phyloP scores from a whole-genome alignment of 1,140 invertebrate species.

The Drosophila ananassae region DNA sequence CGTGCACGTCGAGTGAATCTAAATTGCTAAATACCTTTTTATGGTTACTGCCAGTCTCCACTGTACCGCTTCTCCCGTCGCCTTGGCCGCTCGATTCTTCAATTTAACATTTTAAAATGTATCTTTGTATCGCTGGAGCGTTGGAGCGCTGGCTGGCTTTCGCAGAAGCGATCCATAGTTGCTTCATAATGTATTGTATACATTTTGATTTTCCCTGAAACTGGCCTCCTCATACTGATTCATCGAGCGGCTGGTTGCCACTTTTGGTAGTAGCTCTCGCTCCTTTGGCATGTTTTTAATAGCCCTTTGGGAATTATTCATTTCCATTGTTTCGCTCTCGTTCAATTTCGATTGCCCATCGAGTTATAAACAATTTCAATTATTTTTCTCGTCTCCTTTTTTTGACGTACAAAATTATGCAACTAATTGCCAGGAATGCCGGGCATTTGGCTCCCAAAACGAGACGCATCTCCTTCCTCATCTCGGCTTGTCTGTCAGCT shows the following conservation, averaged over 20 bases:
- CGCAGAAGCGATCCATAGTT: slow-evolving; percentile 68
- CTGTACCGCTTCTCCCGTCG: slow-evolving; percentile 13
- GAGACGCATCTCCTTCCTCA: slow-evolving; percentile 7
- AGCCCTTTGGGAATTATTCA: slow-evolving; percentile 81
- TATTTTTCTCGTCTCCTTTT: slow-evolving; percentile 51
- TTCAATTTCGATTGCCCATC: slow-evolving; percentile 54
- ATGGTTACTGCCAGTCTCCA: slow-evolving; percentile 62
- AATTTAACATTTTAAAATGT: slow-evolving; percentile 82
- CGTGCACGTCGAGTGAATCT: slow-evolving; percentile 78
- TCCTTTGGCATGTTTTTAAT: slow-evolving; percentile 79
- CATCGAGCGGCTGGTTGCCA: slow-evolving; percentile 47
- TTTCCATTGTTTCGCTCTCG: slow-evolving; percentile 64
- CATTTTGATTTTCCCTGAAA: slow-evolving; percentile 69
- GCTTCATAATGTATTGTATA: slow-evolving; percentile 72
- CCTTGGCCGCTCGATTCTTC: slow-evolving; percentile 44
- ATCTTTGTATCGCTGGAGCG: slow-evolving; percentile 66
- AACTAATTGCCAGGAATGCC: slow-evolving; percentile 76
- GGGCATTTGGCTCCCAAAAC: slow-evolving; percentile 60
- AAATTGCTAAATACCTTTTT: slow-evolving; percentile 83
- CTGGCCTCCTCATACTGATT: slow-evolving; percentile 41
- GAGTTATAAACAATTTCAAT: slow-evolving; percentile 68
- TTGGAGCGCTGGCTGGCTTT: slow-evolving; percentile 41
- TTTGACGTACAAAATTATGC: slow-evolving; percentile 57
- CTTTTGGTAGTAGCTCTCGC: slow-evolving; percentile 64
- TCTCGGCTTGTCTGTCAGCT: slow-evolving; percentile 44